Evolutionary conservation across 2,113 vertebrate species (phyloP), one percentile per base, ranked within the genome.

Genomic region (Chitala chitala): DNA sequence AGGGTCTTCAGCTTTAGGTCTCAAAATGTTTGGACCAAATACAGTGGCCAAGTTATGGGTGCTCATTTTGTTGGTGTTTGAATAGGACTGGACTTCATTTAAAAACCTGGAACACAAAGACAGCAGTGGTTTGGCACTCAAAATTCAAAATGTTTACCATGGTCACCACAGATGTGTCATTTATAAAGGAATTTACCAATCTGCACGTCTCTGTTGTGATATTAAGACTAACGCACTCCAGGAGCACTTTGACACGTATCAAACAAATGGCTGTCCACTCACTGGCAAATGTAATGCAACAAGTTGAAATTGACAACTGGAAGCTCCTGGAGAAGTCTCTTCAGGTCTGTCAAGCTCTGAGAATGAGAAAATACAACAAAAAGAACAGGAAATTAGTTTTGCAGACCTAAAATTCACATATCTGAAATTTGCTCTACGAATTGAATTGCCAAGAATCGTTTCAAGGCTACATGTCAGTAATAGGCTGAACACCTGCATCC

Each of bases 1-100:
- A 0, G 87, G 90, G 73, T 92, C 89, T 73, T 92, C 89, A 1
- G 87, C 84, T 83, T 92, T 92, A 29, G 87, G 88, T 63, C 90
- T 81, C n/a, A 92, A 84, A 72, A 92, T 90, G 78, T 92, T 92
- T 51, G 91, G 91, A 8, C 90, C 91, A 17, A 92, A 92, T 38
- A 91, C 90, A 0, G 90, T 92, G 1, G 91, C 90, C 73, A 92
- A 70, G 75, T 92, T 92, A 75, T 92, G 89, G 53, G 85, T 82
- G 10, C 83, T 90, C 90, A 92, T 92, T 79, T 87, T 91, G 79
- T 92, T 92, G 65, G 79, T 84, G 75, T 79, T 79, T 72, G 90
- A 89, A 79, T 79, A 85, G 72, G 85, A 86, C 77, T 92, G 90
- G 64, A 92, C 91, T 63, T 92, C 90, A 56, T 87, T 84, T 48